phyloP scores from a whole-genome alignment of 2,113 vertebrate species.

The Burhinus oedicnemus region DNA sequence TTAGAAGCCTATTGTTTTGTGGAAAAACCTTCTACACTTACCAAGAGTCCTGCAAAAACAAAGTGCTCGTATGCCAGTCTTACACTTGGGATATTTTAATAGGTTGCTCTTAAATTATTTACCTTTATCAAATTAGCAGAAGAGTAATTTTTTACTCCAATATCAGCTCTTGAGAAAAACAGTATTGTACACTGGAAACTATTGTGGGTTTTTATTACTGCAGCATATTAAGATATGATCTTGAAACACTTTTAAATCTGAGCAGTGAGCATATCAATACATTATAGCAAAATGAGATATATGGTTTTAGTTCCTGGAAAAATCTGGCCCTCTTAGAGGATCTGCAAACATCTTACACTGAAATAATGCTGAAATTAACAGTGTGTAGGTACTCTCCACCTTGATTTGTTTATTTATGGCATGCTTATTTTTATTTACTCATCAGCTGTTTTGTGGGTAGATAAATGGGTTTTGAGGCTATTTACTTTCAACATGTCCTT shows the following conservation, averaged over 20 bases:
- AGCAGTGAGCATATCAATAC: not conserved
- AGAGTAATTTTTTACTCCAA: not conserved
- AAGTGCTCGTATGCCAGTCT: not conserved
- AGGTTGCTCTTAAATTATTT: not conserved
- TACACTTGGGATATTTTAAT: not conserved
- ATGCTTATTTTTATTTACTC: not conserved
- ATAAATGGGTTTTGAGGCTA: not conserved
- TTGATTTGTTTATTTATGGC: not conserved
- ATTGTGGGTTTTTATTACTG: not conserved
- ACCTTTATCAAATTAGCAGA: not conserved
- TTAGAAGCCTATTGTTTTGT: not conserved
- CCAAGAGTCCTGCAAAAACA: not conserved
- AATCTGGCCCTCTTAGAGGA: not conserved
- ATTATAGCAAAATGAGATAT: not conserved
- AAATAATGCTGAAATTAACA: not conserved
- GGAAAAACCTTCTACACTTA: not conserved
- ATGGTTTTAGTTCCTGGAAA: not conserved
- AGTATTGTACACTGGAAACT: not conserved
- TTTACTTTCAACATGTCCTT: not conserved
- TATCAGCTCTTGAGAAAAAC: not conserved
- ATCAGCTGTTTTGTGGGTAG: not conserved
- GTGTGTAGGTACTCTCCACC: not conserved
- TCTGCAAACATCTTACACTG: not conserved
- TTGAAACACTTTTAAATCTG: not conserved
- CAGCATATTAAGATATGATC: not conserved